Percentiles rank a stretch among this genome's conserved stretches.
Evolutionary conservation across 2,113 vertebrate species (phyloP).

Genomic region (Brachyistius frenatus): DNA sequence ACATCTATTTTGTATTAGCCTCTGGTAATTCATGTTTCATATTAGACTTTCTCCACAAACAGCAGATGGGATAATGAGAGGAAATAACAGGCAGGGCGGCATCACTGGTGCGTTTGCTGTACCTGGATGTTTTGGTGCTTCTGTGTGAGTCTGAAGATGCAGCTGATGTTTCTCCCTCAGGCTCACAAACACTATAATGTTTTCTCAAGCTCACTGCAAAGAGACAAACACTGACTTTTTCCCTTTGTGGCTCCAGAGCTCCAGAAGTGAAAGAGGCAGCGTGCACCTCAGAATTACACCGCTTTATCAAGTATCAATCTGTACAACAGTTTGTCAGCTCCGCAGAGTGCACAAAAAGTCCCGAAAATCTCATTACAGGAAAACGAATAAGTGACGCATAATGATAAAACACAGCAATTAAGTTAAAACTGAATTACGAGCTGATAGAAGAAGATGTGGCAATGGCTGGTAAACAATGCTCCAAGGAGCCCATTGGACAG

Average conservation of each 20-base stretch:
- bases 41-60: constrained; percentile 46
- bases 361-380: constrained; percentile 60
- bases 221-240: constrained; percentile 16
- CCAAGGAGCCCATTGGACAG: constrained; percentile 76
- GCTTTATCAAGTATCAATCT: constrained; percentile 65
- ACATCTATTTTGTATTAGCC: constrained; percentile 51
- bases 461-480: constrained; percentile 79
- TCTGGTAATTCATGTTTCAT: constrained; percentile 30
- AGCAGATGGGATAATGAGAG: constrained; percentile 51
- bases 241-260: constrained; percentile 38
- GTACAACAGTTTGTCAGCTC: constrained; percentile 53
- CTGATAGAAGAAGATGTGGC: constrained; percentile 76
- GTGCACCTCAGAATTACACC: constrained; percentile 24
- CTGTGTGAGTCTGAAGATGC: constrained; percentile 17
- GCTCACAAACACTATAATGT: constrained; percentile 37
- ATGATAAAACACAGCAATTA: constrained; percentile 77
- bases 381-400: constrained; percentile 68
- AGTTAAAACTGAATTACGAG: constrained; percentile 76
- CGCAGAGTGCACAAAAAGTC: constrained; percentile 49
- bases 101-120: constrained; percentile 19
- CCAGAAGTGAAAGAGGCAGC: constrained; percentile 16
- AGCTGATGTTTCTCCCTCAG: constrained; percentile 34
- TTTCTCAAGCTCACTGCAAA: constrained; percentile 31
- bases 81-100: constrained; percentile 33
- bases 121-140: constrained; percentile 41